Conservation (phyloP, 2,888 invertebrate species). For the Argyresthia albistria region DNA sequence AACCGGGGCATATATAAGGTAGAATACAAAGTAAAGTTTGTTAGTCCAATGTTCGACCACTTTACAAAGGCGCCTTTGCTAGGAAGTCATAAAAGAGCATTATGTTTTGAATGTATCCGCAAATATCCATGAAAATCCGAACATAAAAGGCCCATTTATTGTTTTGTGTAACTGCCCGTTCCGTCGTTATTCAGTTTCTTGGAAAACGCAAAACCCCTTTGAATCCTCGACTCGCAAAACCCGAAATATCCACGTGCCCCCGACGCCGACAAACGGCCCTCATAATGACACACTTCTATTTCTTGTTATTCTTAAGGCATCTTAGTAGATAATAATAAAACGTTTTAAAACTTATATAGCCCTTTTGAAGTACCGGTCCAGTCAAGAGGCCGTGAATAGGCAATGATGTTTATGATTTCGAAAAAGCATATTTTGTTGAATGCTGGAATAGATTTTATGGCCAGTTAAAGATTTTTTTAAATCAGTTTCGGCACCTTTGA, state of each 20-base stretch:
- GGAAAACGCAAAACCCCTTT: conserved; percentile 47
- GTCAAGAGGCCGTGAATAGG: conserved; percentile 25
- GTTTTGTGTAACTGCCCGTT: conserved; percentile 23
- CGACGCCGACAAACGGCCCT: conserved; percentile 39
- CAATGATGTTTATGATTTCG: conserved; percentile 39
- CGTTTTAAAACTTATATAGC: conserved; percentile 18
- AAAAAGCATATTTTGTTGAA: conserved; percentile 48
- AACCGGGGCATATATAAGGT: neutral
- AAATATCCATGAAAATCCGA: conserved; percentile 27
- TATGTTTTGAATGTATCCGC: conserved; percentile 21
- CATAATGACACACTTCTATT: conserved; percentile 22
- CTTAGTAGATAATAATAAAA: conserved; percentile 55
- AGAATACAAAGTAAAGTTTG: neutral
- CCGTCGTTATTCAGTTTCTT: conserved; percentile 28
- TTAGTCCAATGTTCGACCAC: neutral
- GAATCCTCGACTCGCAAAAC: conserved; percentile 27
- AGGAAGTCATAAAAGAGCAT: conserved; percentile 13
- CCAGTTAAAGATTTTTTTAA: conserved; percentile 35
- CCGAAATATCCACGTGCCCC: conserved; percentile 39
- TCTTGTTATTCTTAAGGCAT: conserved; percentile 42
- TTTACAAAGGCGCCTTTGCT: conserved; percentile 8
- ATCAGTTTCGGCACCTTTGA: conserved; percentile 21
- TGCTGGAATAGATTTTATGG: conserved; percentile 37
- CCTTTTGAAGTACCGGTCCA: conserved; percentile 8
- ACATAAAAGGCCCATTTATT: conserved; percentile 22